Conservation (phyloP, 2,113 vertebrate species). For the Bos javanicus region DNA sequence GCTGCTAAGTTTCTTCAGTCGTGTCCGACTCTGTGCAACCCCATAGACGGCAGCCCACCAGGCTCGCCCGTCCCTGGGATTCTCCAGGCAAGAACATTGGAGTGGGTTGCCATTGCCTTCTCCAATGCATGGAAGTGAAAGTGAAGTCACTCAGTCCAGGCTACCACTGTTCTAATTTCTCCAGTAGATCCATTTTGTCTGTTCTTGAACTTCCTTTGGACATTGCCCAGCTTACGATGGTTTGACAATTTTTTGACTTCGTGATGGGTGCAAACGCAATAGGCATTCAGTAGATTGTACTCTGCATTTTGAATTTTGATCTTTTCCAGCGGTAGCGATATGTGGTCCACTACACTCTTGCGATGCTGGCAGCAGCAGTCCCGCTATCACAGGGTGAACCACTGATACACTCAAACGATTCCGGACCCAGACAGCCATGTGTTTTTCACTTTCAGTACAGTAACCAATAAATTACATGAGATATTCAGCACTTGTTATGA, state of each 20-base stretch:
- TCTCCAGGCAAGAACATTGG: too few species aligned
- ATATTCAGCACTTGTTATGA: background rate
- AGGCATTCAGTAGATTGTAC: background rate
- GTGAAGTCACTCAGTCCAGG: too few species aligned
- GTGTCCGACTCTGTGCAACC: rapidly evolving
- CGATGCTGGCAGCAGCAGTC: background rate
- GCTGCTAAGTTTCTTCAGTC: background rate
- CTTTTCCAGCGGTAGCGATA: background rate
- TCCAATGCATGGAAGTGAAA: too few species aligned
- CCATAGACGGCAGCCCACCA: too few species aligned
- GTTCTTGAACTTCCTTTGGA: background rate
- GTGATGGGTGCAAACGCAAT: background rate
- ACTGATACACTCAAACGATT: background rate
- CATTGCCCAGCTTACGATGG: background rate
- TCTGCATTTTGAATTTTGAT: background rate
- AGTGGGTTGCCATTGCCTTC: too few species aligned
- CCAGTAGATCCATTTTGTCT: background rate
- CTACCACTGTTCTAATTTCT: background rate
- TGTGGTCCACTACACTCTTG: background rate
- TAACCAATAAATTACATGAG: background rate
- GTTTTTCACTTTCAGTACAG: background rate
- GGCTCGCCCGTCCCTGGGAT: too few species aligned
- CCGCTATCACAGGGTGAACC: background rate
- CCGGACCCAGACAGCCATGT: background rate
- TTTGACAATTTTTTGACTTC: background rate